These are phyloP conservation scores for Pantelozetes paolii DNA, from an alignment of 2,888 invertebrate genomes.

Conservation along the genomic window DNA sequence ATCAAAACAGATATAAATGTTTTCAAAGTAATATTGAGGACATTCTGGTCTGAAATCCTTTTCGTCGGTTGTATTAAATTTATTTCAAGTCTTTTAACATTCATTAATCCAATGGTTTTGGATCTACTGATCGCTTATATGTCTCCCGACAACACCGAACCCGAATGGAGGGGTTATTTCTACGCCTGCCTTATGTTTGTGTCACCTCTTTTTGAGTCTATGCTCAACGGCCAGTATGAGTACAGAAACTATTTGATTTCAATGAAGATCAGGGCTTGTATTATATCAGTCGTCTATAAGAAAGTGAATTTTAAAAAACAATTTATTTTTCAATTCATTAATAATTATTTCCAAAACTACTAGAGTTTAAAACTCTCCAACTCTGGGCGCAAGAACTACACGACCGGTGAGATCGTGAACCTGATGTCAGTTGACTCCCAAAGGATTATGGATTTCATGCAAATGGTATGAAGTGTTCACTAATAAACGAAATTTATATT, in stretches of 20 bases:
- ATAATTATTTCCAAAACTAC: not conserved
- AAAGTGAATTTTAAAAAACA: constrained; percentile 57
- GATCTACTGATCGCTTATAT: constrained; percentile 40
- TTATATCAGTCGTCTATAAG: constrained; percentile 80
- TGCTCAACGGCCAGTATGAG: constrained; percentile 83
- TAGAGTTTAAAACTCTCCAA: constrained; percentile 51
- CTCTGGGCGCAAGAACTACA: constrained; percentile 54
- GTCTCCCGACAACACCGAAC: constrained; percentile 26
- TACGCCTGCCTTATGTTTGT: constrained; percentile 71
- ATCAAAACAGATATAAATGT: constrained; percentile 54
- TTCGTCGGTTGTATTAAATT: constrained; percentile 58
- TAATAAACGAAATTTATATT: too few species aligned
- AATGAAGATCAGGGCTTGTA: constrained; percentile 77
- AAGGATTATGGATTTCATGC: constrained; percentile 52
- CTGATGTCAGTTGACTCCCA: constrained; percentile 57
- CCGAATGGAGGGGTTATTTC: constrained; percentile 79
- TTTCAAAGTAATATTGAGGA: constrained; percentile 72
- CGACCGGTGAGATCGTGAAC: constrained; percentile 58
- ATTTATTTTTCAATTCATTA: too few species aligned
- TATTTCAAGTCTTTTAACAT: constrained; percentile 42
- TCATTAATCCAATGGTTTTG: constrained; percentile 41
- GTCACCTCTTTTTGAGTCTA: constrained; percentile 69
- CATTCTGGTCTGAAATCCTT: constrained; percentile 58
- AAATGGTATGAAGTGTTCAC: constrained; percentile 38
- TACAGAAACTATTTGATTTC: constrained; percentile 70